Evolutionary conservation across 2,113 vertebrate species (phyloP).

Genomic region (Saccopteryx bilineata): DNA sequence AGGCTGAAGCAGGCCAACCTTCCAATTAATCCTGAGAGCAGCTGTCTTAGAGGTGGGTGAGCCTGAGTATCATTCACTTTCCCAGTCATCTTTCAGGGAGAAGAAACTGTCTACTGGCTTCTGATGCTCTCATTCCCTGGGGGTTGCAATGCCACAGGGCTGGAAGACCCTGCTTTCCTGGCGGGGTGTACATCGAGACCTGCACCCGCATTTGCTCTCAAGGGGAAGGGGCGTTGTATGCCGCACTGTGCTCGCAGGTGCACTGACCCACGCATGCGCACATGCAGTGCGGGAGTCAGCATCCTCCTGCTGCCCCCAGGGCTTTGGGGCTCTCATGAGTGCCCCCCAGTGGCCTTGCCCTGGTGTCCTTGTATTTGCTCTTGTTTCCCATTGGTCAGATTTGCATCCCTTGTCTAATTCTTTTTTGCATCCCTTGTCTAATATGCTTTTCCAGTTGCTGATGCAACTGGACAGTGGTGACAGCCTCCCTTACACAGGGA

Average conservation of each 20-base stretch:
- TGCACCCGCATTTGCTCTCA: not conserved
- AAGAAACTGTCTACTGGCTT: not conserved
- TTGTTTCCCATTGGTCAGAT: not conserved
- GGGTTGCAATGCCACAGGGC: not conserved
- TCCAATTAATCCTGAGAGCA: conserved; percentile 80
- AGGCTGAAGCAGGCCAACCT: conserved; percentile 65
- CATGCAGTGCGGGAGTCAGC: rapidly evolving
- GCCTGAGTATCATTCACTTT: conserved; percentile 69
- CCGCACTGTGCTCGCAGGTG: rapidly evolving
- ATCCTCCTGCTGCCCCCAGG: too few relatives aligned
- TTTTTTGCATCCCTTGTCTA: not conserved
- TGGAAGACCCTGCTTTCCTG: not conserved
- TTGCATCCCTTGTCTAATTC: not conserved
- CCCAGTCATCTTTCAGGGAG: conserved; percentile 68
- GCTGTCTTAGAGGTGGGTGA: conserved; percentile 73
- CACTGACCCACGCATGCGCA: rapidly evolving
- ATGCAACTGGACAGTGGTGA: not conserved
- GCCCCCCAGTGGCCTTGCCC: not conserved
- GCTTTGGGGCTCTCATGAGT: not conserved
- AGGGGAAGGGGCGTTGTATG: rapidly evolving
- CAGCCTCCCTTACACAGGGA: not conserved
- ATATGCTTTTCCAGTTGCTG: not conserved
- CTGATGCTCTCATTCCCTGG: conserved; percentile 56
- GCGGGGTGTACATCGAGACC: rapidly evolving
- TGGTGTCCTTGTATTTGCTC: not conserved